Conservation (phyloP, 2,888 invertebrate species). For the Heterodera filipjevi region DNA sequence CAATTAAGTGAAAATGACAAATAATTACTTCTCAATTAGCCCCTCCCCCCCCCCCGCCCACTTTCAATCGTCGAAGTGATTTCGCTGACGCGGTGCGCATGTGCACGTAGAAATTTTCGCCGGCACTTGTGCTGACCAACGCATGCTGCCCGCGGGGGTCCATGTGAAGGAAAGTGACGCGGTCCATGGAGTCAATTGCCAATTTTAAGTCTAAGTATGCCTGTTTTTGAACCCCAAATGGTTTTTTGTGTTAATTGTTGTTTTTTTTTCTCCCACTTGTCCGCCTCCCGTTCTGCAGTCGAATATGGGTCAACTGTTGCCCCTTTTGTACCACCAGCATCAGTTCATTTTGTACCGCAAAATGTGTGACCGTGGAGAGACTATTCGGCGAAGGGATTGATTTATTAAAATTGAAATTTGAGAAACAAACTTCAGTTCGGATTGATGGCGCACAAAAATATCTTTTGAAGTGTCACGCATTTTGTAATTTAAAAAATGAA, state of each 20-base stretch:
- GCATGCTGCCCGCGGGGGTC: conserved; percentile 55
- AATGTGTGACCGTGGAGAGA: conserved; percentile 35
- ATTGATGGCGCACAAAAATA: conserved; percentile 27
- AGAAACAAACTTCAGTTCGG: conserved; percentile 19
- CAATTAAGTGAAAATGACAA: neutral
- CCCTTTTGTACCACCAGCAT: conserved; percentile 39
- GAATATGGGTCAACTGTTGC: conserved; percentile 39
- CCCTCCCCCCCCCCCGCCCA: conserved; percentile 9
- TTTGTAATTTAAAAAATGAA: neutral
- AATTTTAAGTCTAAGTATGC: conserved; percentile 46
- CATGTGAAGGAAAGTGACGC: conserved; percentile 51
- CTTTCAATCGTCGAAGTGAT: conserved; percentile 51
- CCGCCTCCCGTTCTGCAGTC: conserved; percentile 37
- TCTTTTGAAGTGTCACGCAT: conserved; percentile 28
- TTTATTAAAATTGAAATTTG: neutral
- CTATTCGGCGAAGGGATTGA: neutral
- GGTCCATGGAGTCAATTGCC: conserved; percentile 43
- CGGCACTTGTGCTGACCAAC: conserved; percentile 51
- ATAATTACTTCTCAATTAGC: neutral
- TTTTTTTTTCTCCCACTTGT: conserved; percentile 33
- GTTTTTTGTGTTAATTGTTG: neutral
- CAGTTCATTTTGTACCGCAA: conserved; percentile 41
- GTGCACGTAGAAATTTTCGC: conserved; percentile 60
- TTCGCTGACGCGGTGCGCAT: conserved; percentile 41
- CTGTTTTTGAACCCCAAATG: neutral